phyloP scores from a whole-genome alignment of 2,888 invertebrate species.

The Drosophila picticornis region DNA sequence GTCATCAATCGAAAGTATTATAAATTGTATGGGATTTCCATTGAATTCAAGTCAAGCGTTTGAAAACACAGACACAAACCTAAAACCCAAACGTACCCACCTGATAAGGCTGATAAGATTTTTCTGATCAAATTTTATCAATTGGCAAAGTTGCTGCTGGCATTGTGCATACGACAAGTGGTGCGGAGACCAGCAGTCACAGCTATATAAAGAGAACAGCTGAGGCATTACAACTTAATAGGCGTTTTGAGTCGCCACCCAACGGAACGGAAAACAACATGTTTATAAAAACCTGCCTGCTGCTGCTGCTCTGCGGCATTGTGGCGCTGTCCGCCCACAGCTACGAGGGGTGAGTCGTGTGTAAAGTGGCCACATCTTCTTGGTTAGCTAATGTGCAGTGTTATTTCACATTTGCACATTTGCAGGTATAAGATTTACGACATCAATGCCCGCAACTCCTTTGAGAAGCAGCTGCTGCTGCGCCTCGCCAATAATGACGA shows the following conservation, averaged over 20 bases:
- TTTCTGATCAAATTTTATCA: slow-evolving; percentile 54
- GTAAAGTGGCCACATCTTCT: neutral
- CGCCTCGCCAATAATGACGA: slow-evolving; percentile 64
- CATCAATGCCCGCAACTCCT: slow-evolving; percentile 61
- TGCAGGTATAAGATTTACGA: slow-evolving; percentile 83
- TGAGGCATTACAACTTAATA: slow-evolving; percentile 43
- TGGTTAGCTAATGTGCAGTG: slow-evolving; percentile 11
- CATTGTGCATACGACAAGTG: slow-evolving; percentile 49
- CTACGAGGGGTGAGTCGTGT: slow-evolving; percentile 70
- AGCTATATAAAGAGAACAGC: slow-evolving; percentile 53
- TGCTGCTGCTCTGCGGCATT: slow-evolving; percentile 57
- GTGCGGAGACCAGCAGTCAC: neutral
- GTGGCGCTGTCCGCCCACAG: slow-evolving; percentile 30
- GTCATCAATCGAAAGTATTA: slow-evolving; percentile 30
- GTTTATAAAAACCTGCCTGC: slow-evolving; percentile 52
- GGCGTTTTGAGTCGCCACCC: slow-evolving; percentile 47
- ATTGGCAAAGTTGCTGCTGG: slow-evolving; percentile 19
- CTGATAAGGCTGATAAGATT: slow-evolving; percentile 59
- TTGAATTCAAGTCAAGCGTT: slow-evolving; percentile 40
- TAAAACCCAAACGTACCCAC: slow-evolving; percentile 16
- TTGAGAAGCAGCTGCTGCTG: slow-evolving; percentile 75
- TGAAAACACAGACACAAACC: slow-evolving; percentile 42
- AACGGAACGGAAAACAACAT: slow-evolving; percentile 57
- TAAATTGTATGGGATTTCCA: slow-evolving; percentile 65
- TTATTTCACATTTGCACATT: neutral